Evolutionary conservation across 2,113 vertebrate species (phyloP), one percentile per base, ranked within the genome.

Genomic region (Platichthys stellatus): DNA sequence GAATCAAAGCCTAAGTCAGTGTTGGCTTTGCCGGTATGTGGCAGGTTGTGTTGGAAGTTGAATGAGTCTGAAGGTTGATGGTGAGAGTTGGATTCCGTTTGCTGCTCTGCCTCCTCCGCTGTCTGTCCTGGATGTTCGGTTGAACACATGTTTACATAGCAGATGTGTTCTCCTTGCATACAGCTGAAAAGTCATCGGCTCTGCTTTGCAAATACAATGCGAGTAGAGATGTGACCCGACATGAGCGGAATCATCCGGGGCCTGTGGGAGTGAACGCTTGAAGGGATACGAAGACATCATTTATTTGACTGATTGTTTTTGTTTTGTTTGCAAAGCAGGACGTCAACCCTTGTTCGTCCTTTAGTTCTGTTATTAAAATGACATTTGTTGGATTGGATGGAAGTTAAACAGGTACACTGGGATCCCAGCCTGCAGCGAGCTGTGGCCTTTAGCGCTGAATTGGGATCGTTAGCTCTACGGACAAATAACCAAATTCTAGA

Each of bases 121-220:
- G 40, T 43, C 40, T 12, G 40, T 17, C 13, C 5, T 71, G 57
- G 74, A 74, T 68, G 74, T 82, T 79, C 51, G 74, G 51, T 76
- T 66, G 61, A 91, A 88, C 87, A 90, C 90, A 89, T 90, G 92
- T 93, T 93, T 93, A 93, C 90, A 91, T 82, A 89, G 86, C 85
- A 86, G 85, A 86, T 89, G 92, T 91, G 87, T 91, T 91, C 83
- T 83, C 83, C 80, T 84, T 24, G 35, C 81, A 64, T 72, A 64
- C 74, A 70, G 68, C 72, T 67, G 60, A 87, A 85, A 87, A 65
- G 73, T 70, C 76, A 79, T 82, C 59, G 61, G 82, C 72, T 81
- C 61, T 17, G 80, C 78, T 84, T 86, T 75, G 84, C 86, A 82
- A 82, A 82, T 82, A 72, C 69, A 72, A 5, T 59, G 77, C 76